Evolutionary conservation across 2,797 vertebrate genomes (phyloP).

Genomic region (Parotocinclus haroldoi): DNA sequence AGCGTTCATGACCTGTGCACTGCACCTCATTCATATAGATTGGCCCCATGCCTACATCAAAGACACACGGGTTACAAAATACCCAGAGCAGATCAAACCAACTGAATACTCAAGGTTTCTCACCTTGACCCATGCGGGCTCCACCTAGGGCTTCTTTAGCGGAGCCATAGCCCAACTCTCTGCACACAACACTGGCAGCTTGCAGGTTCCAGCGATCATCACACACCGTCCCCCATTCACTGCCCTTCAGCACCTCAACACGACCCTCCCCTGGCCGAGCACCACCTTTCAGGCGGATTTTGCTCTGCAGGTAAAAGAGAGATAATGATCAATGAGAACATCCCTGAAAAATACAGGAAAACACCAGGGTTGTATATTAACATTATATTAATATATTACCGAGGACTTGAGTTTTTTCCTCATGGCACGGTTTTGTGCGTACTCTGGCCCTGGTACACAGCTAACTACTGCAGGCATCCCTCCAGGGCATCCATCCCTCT

Average conservation of each 20-base stretch:
- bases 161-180: conserved; percentile 91
- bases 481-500: conserved; percentile 66
- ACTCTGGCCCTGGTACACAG: conserved; percentile 83
- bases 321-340: not conserved
- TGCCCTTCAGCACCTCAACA: conserved; percentile 84
- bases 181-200: conserved; percentile 90
- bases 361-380: not conserved
- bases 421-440: conserved; percentile 57
- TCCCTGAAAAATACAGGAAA: not conserved
- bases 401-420: conserved; percentile 79
- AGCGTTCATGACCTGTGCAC: conserved; percentile 81
- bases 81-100: no score
- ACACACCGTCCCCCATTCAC: conserved; percentile 90
- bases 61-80: conserved; percentile 13
- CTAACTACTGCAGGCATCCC: conserved; percentile 84
- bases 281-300: conserved; percentile 86
- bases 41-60: conserved; percentile 80
- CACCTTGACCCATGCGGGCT: conserved; percentile 93
- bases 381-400: conserved; percentile 61
- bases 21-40: conserved; percentile 92
- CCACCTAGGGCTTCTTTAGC: conserved; percentile 90
- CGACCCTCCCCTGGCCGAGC: conserved; percentile 84
- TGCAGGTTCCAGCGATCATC: conserved; percentile 90
- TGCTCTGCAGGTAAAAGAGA: conserved; percentile 59
- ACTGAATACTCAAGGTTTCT: conserved; percentile 42